Base-by-base conservation (phyloP, 2,888 invertebrate genomes). In the Dusona sp. region DNA sequence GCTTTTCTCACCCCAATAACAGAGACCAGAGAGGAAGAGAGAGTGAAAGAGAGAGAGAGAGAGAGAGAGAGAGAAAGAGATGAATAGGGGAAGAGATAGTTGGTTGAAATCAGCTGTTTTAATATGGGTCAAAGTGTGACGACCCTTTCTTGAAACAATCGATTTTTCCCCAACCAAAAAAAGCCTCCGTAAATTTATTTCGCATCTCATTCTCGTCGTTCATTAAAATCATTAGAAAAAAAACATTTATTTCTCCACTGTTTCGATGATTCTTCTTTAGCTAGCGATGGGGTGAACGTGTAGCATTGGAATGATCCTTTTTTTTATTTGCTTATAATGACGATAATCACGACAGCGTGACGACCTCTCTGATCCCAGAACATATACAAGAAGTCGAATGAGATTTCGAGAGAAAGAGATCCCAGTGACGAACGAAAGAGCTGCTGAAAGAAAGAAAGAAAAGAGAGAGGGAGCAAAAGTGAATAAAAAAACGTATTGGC, bases 41-140 rank as follows among this genome's bases (percentile, higher is more conserved):
- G 42, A 33, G 33, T 3, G 33, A 33, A 4, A 33, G 33, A 33
- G 33, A 61, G 48, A 42, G 67, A 8, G 57, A 9, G 54, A 54
- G 36, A 7, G 54, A 13, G 8, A 74, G 51, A 54, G 65, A 54
- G 51, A n/a, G 61, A 79, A 65, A 70, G 67, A 61, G 61, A 75
- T 38, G 22, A 51, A 51, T 29, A 75, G 36, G 19, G 74, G 33
- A 42, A 64, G 29, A 48, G 33, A 38, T 29, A 25, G 13, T 79
- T 22, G 25, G 9, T 38, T 65, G 68, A 42, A 91, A 90, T 91
- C 92, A 93, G 93, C 93, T 93, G 93, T 92, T 92, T 83, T 91
- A 91, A 93, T 93, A 89, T 93, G 88, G 92, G 92, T 93, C 92
- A 93, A 51, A 80, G 78, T 81, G 84, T 64, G 78, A 81, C 74